Conservation (phyloP, 2,797 vertebrate species). For the Miichthys miiuy region DNA sequence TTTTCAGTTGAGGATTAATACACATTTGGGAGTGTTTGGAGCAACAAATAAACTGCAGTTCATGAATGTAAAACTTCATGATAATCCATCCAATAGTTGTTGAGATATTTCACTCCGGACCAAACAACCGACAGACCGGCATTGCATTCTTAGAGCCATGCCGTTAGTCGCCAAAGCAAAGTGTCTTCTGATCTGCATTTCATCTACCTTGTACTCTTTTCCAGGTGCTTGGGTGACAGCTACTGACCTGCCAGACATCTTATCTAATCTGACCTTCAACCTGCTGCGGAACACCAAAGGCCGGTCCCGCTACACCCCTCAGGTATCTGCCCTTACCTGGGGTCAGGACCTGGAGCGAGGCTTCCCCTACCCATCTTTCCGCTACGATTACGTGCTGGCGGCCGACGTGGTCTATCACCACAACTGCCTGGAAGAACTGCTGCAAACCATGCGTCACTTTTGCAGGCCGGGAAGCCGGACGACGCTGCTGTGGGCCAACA, state of each 20-base stretch:
- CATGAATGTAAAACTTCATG: too few species aligned
- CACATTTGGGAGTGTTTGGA: too few species aligned
- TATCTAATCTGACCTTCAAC: conserved; percentile 93
- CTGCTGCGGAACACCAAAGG: conserved; percentile 89
- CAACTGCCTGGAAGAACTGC: conserved; percentile 85
- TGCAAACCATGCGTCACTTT: conserved; percentile 90
- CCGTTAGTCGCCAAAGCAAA: not conserved
- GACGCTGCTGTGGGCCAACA: conserved; percentile 93
- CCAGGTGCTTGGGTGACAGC: conserved; percentile 94
- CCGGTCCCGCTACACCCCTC: conserved; percentile 85
- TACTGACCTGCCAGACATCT: conserved; percentile 91
- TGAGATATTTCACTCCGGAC: not conserved
- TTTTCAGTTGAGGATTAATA: too few species aligned
- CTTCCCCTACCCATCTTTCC: conserved; percentile 83
- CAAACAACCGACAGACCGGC: not conserved
- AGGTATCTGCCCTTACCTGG: conserved; percentile 91
- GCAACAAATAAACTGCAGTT: too few species aligned
- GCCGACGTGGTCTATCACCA: conserved; percentile 95
- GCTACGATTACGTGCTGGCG: conserved; percentile 92
- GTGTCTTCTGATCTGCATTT: not conserved
- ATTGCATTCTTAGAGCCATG: not conserved
- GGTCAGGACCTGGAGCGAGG: conserved; percentile 85
- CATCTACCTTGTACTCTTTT: conserved; percentile 7
- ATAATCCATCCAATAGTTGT: too few species aligned
- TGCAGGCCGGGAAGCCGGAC: conserved; percentile 86